Conservation (phyloP, 2,888 invertebrate species). For the Caenorhabditis sp. region DNA sequence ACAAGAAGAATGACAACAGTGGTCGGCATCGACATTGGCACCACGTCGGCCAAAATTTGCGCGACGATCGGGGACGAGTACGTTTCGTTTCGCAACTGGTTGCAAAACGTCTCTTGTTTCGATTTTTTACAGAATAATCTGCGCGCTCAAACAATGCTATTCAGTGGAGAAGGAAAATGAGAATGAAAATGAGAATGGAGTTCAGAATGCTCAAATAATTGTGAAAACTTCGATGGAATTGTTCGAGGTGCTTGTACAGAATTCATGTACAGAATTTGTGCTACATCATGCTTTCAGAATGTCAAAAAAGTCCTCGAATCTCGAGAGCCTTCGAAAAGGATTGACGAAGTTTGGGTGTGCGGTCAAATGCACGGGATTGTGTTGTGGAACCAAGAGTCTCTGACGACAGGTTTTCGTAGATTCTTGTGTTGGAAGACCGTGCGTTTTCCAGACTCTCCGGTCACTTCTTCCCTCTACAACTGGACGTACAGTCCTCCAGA, state of each 20-base stretch:
- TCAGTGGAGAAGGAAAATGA: conserved; percentile 20
- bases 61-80: conserved; percentile 6
- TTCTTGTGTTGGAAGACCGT: too few relatives aligned
- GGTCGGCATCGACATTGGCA: conserved; percentile 56
- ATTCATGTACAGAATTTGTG: too few relatives aligned
- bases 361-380: conserved; percentile 67
- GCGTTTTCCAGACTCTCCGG: too few relatives aligned
- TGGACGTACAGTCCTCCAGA: conserved; percentile 54
- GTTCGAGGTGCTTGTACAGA: background rate
- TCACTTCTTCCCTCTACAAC: conserved; percentile 49
- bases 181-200: background rate
- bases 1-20: background rate
- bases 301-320: conserved; percentile 4
- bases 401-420: conserved; percentile 4
- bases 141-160: conserved; percentile 17
- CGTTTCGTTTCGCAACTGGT: background rate
- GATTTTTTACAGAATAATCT: conserved; percentile 9
- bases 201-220: conserved; percentile 33
- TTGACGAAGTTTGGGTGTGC: conserved; percentile 49
- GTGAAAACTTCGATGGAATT: conserved; percentile 11
- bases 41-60: conserved; percentile 51
- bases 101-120: background rate
- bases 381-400: conserved; percentile 37
- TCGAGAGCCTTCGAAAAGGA: background rate
- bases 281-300: background rate